Conservation (phyloP, 1,140 invertebrate genomes). For the Planococcus citri region DNA sequence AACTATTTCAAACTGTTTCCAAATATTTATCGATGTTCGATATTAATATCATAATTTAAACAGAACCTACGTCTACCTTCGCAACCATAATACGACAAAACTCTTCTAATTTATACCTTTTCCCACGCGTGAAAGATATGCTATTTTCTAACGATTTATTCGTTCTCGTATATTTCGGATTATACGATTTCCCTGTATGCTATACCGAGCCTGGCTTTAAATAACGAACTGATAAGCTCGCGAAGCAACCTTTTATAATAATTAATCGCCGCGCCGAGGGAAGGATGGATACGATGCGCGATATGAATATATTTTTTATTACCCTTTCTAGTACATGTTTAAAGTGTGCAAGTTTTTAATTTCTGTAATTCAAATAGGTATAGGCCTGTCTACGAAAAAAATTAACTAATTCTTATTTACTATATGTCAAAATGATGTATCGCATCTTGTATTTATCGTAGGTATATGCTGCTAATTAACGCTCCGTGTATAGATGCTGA, state of each 20-base stretch:
- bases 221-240: neutral
- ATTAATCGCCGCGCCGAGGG: neutral
- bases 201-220: neutral
- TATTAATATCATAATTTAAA: slow-evolving; percentile 9
- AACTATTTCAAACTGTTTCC: slow-evolving; percentile 7
- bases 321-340: no score
- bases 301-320: neutral
- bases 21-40: neutral
- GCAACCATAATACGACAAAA: neutral
- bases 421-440: no score
- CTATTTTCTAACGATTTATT: neutral
- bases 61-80: neutral
- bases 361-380: no score
- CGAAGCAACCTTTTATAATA: neutral
- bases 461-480: no score
- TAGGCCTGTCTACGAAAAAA: no score
- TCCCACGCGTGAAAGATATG: slow-evolving; percentile 1
- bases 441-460: no score
- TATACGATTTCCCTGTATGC: neutral
- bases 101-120: slow-evolving; percentile 7
- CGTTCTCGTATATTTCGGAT: neutral
- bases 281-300: neutral
- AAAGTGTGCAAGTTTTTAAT: no score
- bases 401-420: no score
- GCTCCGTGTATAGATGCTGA: no score